Percentiles rank a stretch among this genome's conserved stretches.
These are phyloP conservation scores for Larimichthys polyactis DNA, from an alignment of 2,113 vertebrate genomes.

Conservation along the genomic window DNA sequence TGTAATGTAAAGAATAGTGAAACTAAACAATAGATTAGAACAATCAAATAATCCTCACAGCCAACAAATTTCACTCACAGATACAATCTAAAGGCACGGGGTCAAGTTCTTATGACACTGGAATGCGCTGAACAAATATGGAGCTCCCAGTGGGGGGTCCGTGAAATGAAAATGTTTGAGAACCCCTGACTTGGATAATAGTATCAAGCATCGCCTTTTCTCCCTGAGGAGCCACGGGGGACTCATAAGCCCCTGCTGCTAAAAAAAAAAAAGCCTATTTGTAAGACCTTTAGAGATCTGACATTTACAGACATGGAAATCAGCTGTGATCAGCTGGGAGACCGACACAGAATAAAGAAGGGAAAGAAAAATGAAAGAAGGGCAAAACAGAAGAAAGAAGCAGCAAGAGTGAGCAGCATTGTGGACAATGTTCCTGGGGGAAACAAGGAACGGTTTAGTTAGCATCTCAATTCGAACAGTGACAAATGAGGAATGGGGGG, in stretches of 20 bases:
- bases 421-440: neutral
- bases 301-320: conserved; percentile 77
- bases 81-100: neutral
- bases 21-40: neutral
- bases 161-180: conserved; percentile 42
- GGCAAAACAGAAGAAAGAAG: neutral
- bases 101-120: neutral
- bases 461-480: conserved; percentile 51
- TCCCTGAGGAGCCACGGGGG: conserved; percentile 37
- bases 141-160: neutral
- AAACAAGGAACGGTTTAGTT: conserved; percentile 3
- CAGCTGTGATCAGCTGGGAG: conserved; percentile 44
- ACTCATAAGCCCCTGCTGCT: conserved; percentile 27
- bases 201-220: conserved; percentile 34
- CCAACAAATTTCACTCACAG: neutral
- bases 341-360: neutral
- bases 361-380: neutral
- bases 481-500: conserved; percentile 19
- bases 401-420: neutral
- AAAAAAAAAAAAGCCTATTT: conserved; percentile 53
- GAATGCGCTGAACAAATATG: neutral
- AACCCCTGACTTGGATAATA: conserved; percentile 42
- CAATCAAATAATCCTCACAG: neutral
- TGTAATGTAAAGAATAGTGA: neutral
- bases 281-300: conserved; percentile 71